Base-by-base conservation (phyloP, 1,140 invertebrate species). In the Dendrolimus kikuchii region DNA sequence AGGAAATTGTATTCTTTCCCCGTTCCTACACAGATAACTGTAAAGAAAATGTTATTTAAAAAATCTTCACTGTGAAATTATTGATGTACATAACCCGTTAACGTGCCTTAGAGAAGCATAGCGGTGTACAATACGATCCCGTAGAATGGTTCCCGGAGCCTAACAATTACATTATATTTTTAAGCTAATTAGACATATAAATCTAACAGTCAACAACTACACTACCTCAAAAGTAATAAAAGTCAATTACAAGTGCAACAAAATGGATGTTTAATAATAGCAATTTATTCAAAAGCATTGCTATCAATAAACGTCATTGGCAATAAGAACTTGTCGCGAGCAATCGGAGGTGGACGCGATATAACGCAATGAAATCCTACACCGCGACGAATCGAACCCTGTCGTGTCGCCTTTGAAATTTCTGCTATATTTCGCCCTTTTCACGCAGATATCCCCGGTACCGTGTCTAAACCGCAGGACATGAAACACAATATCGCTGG, bases 341-440 rank as follows among this genome's bases (percentile, higher is more conserved):
- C 73, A 74, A 76, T 76, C 77, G 75, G 65, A 66, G 60, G 64
- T 64, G 63, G 64, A 59, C 64, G 68, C 66, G 67, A 77, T 81
- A 78, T 70, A 71, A 67, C 75, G 72, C 82, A 84, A 84, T 86
- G 81, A 84, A 86, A 86, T 73, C 75, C 78, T 68, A 84, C 77
- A 84, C 82, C 81, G 66, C 67, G 78, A 78, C 82, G 77, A 84
- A 83, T 86, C 77, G 81, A 82, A 80, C 76, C 71, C 74, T 74
- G 74, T 77, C 78, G 77, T 81, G 81, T 86, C 81, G 71, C 74
- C 59, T 79, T 80, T 77, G 77, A 78, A 80, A 78, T 82, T 83
- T 78, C 71, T 82, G 77, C 82, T 80, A 86, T 86, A 86, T 84
- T 84, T 84, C 71, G 81, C 76, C 73, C 79, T 82, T 80, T 86